Conservation (phyloP, 2,113 vertebrate genomes). For the Nymphicus hollandicus region DNA sequence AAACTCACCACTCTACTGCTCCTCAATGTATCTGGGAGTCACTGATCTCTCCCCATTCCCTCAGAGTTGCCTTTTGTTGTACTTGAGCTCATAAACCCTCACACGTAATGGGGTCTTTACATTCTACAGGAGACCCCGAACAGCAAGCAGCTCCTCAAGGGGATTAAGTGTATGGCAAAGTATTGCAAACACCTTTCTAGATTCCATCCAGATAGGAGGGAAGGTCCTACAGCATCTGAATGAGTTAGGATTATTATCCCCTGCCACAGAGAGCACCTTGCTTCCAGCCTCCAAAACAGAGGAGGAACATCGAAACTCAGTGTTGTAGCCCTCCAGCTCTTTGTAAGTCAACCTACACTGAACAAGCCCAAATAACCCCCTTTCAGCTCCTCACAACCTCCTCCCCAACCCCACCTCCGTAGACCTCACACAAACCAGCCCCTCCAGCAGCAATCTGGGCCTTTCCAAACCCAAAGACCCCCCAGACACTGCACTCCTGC, state of each 20-base stretch:
- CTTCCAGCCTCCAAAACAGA: not conserved
- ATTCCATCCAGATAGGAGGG: not conserved
- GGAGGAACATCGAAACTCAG: fast-evolving
- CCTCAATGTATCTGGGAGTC: not conserved
- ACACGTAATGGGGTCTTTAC: not conserved
- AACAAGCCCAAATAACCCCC: fast-evolving
- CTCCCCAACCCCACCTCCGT: not conserved
- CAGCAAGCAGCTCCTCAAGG: not conserved
- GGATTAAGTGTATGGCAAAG: not conserved
- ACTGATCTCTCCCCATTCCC: not conserved
- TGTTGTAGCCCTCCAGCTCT: fast-evolving
- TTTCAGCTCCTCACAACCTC: not conserved
- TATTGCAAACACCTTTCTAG: too few relatives aligned
- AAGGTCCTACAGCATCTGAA: not conserved
- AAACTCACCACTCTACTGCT: not conserved
- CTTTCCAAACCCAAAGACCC: not conserved
- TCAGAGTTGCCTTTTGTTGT: not conserved
- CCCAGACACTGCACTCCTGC: fast-evolving
- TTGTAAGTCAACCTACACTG: fast-evolving
- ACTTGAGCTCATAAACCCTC: not conserved
- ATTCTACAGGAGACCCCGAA: not conserved
- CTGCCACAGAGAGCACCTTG: fast-evolving
- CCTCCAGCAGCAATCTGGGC: not conserved
- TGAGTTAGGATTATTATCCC: too few relatives aligned
- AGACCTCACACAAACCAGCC: not conserved